Evolutionary conservation across 1,140 invertebrate species (phyloP), one percentile per base, ranked within the genome.

Genomic region (Sarcophaga bullata): DNA sequence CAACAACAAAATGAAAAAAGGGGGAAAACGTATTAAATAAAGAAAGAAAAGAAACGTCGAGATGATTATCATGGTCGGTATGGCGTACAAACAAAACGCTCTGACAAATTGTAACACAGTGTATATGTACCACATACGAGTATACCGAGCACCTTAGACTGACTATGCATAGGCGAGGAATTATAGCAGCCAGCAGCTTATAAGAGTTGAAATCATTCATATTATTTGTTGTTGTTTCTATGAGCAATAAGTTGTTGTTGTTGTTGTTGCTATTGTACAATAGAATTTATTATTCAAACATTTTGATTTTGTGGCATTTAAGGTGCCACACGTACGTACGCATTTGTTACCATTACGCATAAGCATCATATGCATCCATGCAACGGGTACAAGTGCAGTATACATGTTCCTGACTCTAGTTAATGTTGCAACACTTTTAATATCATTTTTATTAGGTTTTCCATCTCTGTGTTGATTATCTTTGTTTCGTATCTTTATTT

Each of bases 251-350:
- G 75, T 78, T 17, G n/a, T 78, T 50, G 49, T 78, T 25, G 11
- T 3, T 25, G 17, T 50, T 52, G 15, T 78, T 11, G 8, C 6
- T 15, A 48, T 15, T 47, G 11, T 75, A 73, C 8, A 50, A 78
- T 78, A 50, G 25, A 78, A 50, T 78, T 78, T 78, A 52, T n/a
- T n/a, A n/a, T n/a, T n/a, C n/a, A n/a, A n/a, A n/a, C n/a, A n/a
- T n/a, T n/a, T n/a, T n/a, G n/a, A n/a, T 78, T 52, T 37, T 78
- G 75, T 78, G 50, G 75, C 25, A 78, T 78, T 78, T 78, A 78
- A 78, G 75, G 75, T 78, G 75, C 75, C 75, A 78, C 75, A 78
- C 75, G 75, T 78, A 78, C 75, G 75, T 48, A 78, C n/a, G n/a
- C n/a, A n/a, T n/a, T 78, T n/a, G 46, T n/a, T 48, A 76, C 46